A percentile compares a stretch with the other conserved stretches of the same genome.
Conservation (phyloP, 2,888 invertebrate species). For the Epirrita christyi region DNA sequence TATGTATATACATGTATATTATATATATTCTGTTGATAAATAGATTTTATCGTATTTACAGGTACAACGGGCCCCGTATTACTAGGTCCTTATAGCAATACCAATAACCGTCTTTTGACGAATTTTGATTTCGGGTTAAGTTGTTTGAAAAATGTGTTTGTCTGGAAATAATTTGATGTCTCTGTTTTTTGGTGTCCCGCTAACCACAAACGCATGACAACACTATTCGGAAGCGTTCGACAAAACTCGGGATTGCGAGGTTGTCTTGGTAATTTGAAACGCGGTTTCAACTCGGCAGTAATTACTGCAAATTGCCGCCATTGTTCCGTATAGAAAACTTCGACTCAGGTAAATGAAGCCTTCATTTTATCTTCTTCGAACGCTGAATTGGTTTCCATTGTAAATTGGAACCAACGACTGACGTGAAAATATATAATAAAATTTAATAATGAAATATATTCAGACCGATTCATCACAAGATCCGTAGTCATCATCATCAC, state of each 20-base stretch:
- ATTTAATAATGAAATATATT: too few species aligned
- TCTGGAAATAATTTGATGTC: too few species aligned
- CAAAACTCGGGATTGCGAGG: conserved; percentile 22
- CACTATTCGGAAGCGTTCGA: conserved; percentile 12
- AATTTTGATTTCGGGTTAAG: neutral
- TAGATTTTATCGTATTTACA: too few species aligned
- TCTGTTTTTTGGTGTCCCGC: too few species aligned
- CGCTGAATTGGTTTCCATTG: conserved; percentile 26
- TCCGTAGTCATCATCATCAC: too few species aligned
- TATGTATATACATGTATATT: too few species aligned
- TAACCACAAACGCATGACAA: too few species aligned
- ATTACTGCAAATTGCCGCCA: conserved; percentile 72
- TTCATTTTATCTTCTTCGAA: conserved; percentile 18
- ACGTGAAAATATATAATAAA: neutral
- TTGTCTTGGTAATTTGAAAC: conserved; percentile 45
- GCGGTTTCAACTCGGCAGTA: conserved; percentile 50
- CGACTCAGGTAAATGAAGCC: conserved; percentile 26
- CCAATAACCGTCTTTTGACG: neutral
- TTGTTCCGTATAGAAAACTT: conserved; percentile 51
- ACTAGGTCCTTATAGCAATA: too few species aligned
- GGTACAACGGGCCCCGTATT: neutral
- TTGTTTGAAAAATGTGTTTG: too few species aligned
- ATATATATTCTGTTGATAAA: too few species aligned
- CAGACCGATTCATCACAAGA: too few species aligned
- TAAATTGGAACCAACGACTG: conserved; percentile 11